Conservation (phyloP, 2,797 vertebrate genomes). For the Phylloscopus collybita region DNA sequence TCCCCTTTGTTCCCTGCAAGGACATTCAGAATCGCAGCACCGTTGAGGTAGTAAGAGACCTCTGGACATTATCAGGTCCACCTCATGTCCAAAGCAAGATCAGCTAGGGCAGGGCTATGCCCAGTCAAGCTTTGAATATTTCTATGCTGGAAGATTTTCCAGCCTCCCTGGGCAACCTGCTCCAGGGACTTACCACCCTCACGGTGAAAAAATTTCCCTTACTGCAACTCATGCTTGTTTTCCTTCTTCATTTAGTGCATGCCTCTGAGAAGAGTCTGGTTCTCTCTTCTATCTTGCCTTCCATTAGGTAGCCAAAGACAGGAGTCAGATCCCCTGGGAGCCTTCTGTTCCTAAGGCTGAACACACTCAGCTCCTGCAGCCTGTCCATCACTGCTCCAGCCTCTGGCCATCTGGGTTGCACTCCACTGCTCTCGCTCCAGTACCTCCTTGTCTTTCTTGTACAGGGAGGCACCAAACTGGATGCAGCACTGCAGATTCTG, state of each 20-base stretch:
- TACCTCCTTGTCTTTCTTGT: background rate
- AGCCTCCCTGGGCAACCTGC: background rate
- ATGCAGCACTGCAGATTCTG: background rate
- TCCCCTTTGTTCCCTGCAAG: background rate
- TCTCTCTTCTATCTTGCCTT: background rate
- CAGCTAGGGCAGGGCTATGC: background rate
- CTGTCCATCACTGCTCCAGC: background rate
- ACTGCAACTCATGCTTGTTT: background rate
- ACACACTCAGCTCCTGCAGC: background rate
- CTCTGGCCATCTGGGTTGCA: background rate
- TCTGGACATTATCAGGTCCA: background rate
- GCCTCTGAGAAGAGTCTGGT: background rate
- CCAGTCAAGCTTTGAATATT: background rate
- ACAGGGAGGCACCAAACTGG: background rate
- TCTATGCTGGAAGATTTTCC: background rate
- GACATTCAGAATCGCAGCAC: background rate
- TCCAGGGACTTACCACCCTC: background rate
- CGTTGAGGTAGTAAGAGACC: background rate
- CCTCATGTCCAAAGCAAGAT: background rate
- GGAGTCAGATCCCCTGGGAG: background rate
- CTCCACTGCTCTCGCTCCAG: background rate
- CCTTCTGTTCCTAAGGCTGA: background rate
- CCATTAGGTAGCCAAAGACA: background rate
- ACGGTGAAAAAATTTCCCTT: background rate
- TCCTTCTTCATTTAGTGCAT: slow-evolving; percentile 25